Evolutionary conservation across 2,113 vertebrate species (phyloP).

Genomic region (Picathartes gymnocephalus): DNA sequence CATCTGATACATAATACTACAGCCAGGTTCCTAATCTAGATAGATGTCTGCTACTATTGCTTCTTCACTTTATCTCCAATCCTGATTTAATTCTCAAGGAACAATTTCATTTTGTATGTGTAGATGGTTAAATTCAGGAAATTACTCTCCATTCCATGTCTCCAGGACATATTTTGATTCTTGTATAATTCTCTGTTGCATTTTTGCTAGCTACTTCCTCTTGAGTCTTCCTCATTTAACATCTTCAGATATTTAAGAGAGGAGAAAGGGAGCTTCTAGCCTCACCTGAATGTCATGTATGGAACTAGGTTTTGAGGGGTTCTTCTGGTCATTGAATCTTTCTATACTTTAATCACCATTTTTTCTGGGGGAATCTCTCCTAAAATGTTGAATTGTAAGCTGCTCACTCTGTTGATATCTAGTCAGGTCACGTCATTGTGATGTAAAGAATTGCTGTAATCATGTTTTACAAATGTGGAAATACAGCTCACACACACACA

Average conservation of each 20-base stretch:
- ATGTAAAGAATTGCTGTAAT: not conserved
- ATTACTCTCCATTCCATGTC: not conserved
- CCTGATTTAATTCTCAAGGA: not conserved
- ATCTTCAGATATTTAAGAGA: not conserved
- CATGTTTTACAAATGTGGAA: not conserved
- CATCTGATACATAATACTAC: not conserved
- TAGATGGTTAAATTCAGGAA: not conserved
- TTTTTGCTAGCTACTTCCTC: not conserved
- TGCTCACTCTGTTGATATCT: not conserved
- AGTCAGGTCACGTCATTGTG: not conserved
- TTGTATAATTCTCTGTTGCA: not conserved
- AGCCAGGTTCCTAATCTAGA: not conserved
- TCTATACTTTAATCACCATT: not conserved
- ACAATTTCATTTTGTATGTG: not conserved
- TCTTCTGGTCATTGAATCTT: not conserved
- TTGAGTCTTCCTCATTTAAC: not conserved
- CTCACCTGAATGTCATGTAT: fast-evolving
- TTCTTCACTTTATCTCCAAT: not conserved
- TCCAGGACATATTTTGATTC: not conserved
- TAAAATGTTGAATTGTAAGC: not conserved
- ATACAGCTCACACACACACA: not conserved
- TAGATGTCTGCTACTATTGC: not conserved
- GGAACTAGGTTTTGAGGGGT: not conserved
- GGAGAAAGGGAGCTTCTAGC: not conserved
- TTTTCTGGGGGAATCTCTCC: not conserved